Evolutionary conservation across 2,797 vertebrate species (phyloP), one percentile per base, ranked within the genome.

Genomic region (Tachyglossus aculeatus): DNA sequence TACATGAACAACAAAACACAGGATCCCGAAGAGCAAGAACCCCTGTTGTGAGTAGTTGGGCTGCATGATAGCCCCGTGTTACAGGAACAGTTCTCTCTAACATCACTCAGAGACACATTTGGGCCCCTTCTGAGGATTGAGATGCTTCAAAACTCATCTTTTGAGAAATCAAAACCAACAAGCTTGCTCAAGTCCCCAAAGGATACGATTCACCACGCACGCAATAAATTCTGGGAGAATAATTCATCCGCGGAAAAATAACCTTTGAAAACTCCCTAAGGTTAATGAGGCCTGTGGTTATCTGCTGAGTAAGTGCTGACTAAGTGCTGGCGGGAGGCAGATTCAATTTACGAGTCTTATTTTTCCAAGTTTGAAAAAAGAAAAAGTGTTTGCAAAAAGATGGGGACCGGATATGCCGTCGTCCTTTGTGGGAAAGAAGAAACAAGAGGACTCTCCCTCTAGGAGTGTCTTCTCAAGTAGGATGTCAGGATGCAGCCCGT

Each of bases 291-390:
- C 59, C 43, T 32, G 44, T 37, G 40, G 33, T 36, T 44, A 64
- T 33, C 40, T 66, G 61, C 75, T 61, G 58, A 70, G 50, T 60
- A 60, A 74, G 61, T 50, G 56, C 50, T 67, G 32, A 43, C 52
- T 37, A 10, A 75, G 63, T 58, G 3, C 2, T 54, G 24, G 40
- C 38, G 6, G 1, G 14, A 60, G 18, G 27, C 11, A 56, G 31
- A 15, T 43, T 74, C 29, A 5, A 43, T 71, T 62, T 71, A 57
- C 45, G 22, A 33, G 41, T 54, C 18, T 15, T 67, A 5, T 71
- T 62, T 61, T 59, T 69, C 70, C 43, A 51, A 71, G n/a, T 19
- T 7, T 22, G 41, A 25, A 25, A 16, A 48, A 48, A 48, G 45
- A 40, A 48, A 73, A 74, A 77, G 53, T 37, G 45, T 54, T 34